Conservation (phyloP, 2,113 vertebrate genomes). For the Toxotes chatareus region DNA sequence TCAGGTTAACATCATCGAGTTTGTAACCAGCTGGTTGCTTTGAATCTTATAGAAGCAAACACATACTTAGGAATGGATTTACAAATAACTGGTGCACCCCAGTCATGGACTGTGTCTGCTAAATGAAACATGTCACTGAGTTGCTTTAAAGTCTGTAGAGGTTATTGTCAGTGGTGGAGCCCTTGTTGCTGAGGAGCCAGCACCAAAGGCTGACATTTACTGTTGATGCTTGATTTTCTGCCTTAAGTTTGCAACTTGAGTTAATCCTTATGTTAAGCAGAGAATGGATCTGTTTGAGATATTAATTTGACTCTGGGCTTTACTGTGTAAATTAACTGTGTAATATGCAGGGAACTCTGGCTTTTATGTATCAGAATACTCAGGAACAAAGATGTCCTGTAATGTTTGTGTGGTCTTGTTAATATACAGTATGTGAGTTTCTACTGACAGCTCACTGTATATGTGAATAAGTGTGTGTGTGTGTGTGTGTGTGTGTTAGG, state of each 20-base stretch:
- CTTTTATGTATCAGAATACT: slow-evolving; percentile 7
- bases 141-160: slow-evolving; percentile 10
- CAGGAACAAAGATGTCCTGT: background rate
- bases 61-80: background rate
- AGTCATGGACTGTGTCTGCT: background rate
- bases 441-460: slow-evolving; percentile 30
- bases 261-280: background rate
- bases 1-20: background rate
- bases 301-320: background rate
- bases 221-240: slow-evolving; percentile 9
- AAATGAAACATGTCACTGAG: slow-evolving; percentile 27
- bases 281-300: background rate
- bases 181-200: background rate
- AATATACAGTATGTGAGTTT: slow-evolving; percentile 18
- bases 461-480: slow-evolving; percentile 18
- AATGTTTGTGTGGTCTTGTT: slow-evolving; percentile 24
- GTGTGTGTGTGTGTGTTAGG: slow-evolving; percentile 25
- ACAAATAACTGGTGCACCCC: background rate
- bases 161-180: slow-evolving; percentile 2
- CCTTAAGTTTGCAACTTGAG: slow-evolving; percentile 2
- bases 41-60: background rate
- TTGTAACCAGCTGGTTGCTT: background rate
- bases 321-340: slow-evolving; percentile 7
- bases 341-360: background rate
- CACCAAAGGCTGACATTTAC: slow-evolving; percentile 25